Evolutionary conservation across 2,797 vertebrate genomes (phyloP).

Genomic region (Pangasius sanitwongsei): DNA sequence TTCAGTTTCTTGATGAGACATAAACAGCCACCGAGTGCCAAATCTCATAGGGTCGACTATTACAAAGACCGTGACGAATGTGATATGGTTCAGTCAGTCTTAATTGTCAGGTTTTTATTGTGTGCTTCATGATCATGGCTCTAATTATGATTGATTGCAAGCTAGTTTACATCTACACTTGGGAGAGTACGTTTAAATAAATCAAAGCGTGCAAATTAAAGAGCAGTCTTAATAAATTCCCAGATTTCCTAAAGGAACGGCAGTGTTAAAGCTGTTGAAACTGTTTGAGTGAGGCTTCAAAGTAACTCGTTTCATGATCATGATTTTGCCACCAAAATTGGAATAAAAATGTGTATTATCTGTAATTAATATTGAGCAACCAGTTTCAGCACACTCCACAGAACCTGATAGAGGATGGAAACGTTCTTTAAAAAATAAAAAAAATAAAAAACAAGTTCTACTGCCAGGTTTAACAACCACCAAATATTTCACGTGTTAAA

Average conservation of each 20-base stretch:
- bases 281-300: neutral
- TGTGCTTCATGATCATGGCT: neutral
- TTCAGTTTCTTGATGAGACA: constrained; percentile 41
- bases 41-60: neutral
- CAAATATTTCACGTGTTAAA: constrained; percentile 24
- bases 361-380: neutral
- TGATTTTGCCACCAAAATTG: neutral
- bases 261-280: neutral
- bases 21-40: constrained; percentile 43
- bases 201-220: neutral
- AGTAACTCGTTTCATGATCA: neutral
- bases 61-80: neutral
- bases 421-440: neutral
- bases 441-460: neutral
- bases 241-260: neutral
- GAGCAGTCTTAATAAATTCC: neutral
- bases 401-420: neutral
- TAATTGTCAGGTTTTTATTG: constrained; percentile 3
- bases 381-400: neutral
- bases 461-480: constrained; percentile 38
- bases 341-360: neutral
- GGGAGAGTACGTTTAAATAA: neutral
- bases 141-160: neutral
- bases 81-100: neutral
- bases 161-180: constrained; percentile 7